Evolutionary conservation across 2,888 invertebrate genomes (phyloP), one percentile per base, ranked within the genome.

Genomic region (Eretmocerus hayati): DNA sequence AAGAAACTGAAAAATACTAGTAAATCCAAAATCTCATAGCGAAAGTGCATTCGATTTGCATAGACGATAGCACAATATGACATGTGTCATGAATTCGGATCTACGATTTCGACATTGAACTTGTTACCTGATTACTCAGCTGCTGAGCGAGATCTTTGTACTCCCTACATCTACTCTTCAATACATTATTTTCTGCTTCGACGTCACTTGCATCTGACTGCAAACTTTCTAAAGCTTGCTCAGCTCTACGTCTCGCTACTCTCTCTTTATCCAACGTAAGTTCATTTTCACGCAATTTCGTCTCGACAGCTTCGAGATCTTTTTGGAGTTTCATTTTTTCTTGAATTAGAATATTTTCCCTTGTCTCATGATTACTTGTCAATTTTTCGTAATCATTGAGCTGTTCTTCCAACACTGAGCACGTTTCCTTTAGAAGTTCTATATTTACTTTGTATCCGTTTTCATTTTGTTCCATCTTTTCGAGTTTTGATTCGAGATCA

Each of bases 401-500:
- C 66, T 92, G 91, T 51, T 82, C 83, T 60, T 93, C 92, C 18
- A 92, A 74, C 33, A 90, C 76, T 13, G 80, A 80, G 62, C 89
- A 89, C 0, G 90, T 85, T 60, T 85, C 85, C 60, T 88, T 84
- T 15, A 92, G 69, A 4, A 85, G 80, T 56, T 83, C 82, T 55
- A 84, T 82, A 16, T 59, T 58, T 1, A 67, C 89, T 46, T 69
- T 64, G 23, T 59, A 59, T 3, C 63, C 54, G 26, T 65, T 65
- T 1, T 59, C 54, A 18, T 69, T 67, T 43, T 69, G 68, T 22
- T 67, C 64, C 8, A 66, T 50, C 39, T 67, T 66, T 22, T 70
- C 64, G 3, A 68, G 48, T 26, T 66, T 66, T 0, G 60, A 47
- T 30, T 68, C 66, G 0, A 68, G 52, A 8, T 61, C 67, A 16